phyloP scores from a whole-genome alignment of 2,888 invertebrate species.

The Ornithoptera priamus region DNA sequence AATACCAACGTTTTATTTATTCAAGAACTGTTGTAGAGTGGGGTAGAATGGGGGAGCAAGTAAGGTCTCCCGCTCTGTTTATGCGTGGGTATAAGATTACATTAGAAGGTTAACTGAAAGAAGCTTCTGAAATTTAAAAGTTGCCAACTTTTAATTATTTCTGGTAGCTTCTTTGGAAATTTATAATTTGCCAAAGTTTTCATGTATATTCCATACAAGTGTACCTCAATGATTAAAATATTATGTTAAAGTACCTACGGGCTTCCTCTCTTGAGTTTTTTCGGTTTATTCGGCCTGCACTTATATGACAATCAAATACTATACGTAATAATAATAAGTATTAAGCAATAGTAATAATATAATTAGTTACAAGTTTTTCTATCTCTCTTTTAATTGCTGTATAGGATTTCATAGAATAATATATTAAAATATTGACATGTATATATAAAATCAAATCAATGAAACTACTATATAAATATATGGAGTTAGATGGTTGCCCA shows the following conservation, averaged over 20 bases:
- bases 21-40: conserved; percentile 13
- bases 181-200: conserved; percentile 27
- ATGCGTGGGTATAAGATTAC: conserved; percentile 27
- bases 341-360: background rate
- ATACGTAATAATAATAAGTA: background rate
- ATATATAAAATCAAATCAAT: background rate
- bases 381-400: background rate
- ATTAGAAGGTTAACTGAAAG: conserved; percentile 18
- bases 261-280: background rate
- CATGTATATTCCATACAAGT: conserved; percentile 4
- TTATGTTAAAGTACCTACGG: background rate
- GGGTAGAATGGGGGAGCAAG: background rate
- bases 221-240: background rate
- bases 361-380: no score
- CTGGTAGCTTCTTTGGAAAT: conserved; percentile 21
- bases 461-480: background rate
- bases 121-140: conserved; percentile 20
- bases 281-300: background rate
- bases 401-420: no score
- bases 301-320: background rate
- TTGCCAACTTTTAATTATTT: conserved; percentile 28
- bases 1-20: conserved; percentile 21
- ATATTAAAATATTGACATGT: background rate
- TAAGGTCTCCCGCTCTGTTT: conserved; percentile 15
- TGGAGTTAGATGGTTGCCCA: background rate